Evolutionary conservation across 1,140 invertebrate genomes (phyloP).

Genomic region (Arctopsyche grandis): DNA sequence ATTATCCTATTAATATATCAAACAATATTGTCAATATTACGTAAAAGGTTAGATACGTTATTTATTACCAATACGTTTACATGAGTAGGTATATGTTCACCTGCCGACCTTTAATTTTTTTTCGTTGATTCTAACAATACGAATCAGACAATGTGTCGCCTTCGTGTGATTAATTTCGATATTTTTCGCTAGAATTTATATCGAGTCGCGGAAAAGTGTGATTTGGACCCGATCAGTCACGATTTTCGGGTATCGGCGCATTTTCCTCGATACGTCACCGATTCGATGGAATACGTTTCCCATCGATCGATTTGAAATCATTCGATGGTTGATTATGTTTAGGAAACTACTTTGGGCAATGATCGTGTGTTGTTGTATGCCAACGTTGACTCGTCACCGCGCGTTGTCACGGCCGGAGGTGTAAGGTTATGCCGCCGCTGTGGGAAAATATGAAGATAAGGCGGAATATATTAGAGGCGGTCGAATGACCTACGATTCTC

Average conservation of each 20-base stretch:
- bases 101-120: constrained; percentile 15
- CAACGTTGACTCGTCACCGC: constrained; percentile 16
- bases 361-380: too few species aligned
- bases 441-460: constrained; percentile 46
- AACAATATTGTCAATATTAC: too few species aligned
- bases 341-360: background rate
- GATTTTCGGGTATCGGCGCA: too few species aligned
- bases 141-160: constrained; percentile 3
- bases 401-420: constrained; percentile 41
- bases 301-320: too few species aligned
- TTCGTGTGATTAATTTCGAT: background rate
- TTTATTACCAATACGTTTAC: background rate
- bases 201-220: background rate
- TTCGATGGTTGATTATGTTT: background rate
- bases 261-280: constrained; percentile 28
- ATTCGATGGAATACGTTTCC: constrained; percentile 3
- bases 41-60: background rate
- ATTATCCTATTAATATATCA: too few species aligned
- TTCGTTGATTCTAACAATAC: background rate
- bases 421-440: constrained; percentile 43
- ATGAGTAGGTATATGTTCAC: background rate
- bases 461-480: constrained; percentile 42
- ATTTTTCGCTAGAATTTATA: background rate
- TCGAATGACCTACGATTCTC: background rate
- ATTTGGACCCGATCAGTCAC: background rate